Percentiles rank a stretch among this genome's conserved stretches.
Conservation (phyloP, 2,888 invertebrate genomes). For the Morpho deidamia region DNA sequence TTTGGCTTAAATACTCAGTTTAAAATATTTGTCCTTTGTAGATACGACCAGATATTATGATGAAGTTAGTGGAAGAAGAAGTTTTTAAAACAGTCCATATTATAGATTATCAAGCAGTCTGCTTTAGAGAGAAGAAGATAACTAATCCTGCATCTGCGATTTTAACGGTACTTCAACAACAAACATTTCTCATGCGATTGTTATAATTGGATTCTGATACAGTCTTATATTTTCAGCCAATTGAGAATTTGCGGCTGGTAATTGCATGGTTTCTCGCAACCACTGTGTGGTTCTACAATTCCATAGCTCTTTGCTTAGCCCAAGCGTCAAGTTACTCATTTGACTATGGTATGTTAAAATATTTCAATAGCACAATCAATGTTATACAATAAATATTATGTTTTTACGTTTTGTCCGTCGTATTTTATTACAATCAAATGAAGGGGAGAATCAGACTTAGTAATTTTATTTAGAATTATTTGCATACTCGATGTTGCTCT, state of each 20-base stretch:
- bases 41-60: constrained; percentile 86
- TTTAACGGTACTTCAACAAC: constrained; percentile 69
- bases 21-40: constrained; percentile 22
- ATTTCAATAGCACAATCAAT: background rate
- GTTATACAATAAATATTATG: constrained; percentile 28
- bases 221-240: constrained; percentile 11
- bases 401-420: background rate
- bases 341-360: constrained; percentile 55
- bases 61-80: constrained; percentile 83
- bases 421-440: background rate
- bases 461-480: constrained; percentile 24
- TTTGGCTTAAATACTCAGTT: too few species aligned
- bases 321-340: constrained; percentile 68
- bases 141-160: constrained; percentile 80
- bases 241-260: constrained; percentile 75
- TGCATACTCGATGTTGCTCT: constrained; percentile 44
- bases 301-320: constrained; percentile 66
- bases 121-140: constrained; percentile 83
- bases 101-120: constrained; percentile 94
- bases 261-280: constrained; percentile 79
- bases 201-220: background rate
- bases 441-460: background rate
- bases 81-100: constrained; percentile 87
- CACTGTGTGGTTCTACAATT: constrained; percentile 78
- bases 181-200: background rate